Percentiles rank a stretch among this genome's conserved stretches.
phyloP scores from a whole-genome alignment of 2,888 invertebrate genomes.

The Marasmarcha lunaedactyla region DNA sequence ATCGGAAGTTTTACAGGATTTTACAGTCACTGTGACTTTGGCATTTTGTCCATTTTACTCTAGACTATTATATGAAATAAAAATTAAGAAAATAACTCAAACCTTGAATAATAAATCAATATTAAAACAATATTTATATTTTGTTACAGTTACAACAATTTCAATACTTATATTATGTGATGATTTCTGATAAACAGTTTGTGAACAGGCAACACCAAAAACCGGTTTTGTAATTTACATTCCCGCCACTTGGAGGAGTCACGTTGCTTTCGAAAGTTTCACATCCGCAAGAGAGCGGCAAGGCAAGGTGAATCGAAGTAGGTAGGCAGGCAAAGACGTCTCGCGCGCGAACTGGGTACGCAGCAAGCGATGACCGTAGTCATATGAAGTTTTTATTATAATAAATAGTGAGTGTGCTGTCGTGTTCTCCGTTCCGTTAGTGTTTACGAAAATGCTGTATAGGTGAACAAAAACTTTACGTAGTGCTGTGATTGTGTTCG shows the following conservation, averaged over 20 bases:
- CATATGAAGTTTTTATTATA: constrained; percentile 48
- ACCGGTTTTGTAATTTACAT: constrained; percentile 59
- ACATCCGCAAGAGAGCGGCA: constrained; percentile 69
- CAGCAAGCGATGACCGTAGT: constrained; percentile 70
- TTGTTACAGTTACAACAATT: too few species aligned
- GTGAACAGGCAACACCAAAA: constrained; percentile 32
- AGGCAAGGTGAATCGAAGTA: constrained; percentile 36
- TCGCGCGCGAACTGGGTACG: constrained; percentile 65
- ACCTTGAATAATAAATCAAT: too few species aligned
- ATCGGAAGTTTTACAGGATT: too few species aligned
- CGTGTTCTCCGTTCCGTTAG: constrained; percentile 56
- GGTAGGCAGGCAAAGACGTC: constrained; percentile 52
- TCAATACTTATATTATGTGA: too few species aligned
- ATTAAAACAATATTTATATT: too few species aligned
- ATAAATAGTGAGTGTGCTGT: constrained; percentile 60
- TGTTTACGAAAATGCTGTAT: constrained; percentile 65
- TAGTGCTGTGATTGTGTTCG: constrained; percentile 62
- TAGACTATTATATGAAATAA: too few species aligned
- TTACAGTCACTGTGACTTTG: too few species aligned
- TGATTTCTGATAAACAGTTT: too few species aligned
- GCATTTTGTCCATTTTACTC: too few species aligned
- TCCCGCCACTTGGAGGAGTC: constrained; percentile 64
- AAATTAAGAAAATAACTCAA: too few species aligned
- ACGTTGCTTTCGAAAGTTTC: constrained; percentile 67
- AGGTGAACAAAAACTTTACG: constrained; percentile 48